Conservation (phyloP, 2,113 vertebrate genomes). For the Budorcas taxicolor region DNA sequence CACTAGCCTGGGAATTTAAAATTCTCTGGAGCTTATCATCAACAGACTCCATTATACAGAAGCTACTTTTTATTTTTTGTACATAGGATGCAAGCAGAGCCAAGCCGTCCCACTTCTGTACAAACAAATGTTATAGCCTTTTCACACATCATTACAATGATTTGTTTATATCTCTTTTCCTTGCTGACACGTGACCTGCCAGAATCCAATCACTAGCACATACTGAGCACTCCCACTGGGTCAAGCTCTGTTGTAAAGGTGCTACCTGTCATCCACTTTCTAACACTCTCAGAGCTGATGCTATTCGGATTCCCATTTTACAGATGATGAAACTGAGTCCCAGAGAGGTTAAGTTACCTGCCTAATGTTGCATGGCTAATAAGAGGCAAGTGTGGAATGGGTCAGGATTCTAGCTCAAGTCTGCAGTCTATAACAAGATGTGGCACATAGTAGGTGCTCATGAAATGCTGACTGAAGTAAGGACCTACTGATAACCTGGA, state of each 20-base stretch:
- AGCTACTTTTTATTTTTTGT: background rate
- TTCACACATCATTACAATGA: fast-evolving
- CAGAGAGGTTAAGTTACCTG: background rate
- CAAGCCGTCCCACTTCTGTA: fast-evolving
- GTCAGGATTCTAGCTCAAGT: background rate
- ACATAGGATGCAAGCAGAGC: background rate
- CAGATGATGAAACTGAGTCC: background rate
- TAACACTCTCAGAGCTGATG: background rate
- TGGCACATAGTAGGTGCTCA: background rate
- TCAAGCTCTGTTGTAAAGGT: background rate
- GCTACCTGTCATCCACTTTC: fast-evolving
- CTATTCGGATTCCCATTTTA: background rate
- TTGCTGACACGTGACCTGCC: background rate
- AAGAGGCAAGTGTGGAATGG: background rate
- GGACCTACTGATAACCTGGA: background rate
- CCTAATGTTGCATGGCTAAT: background rate
- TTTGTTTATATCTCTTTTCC: fast-evolving
- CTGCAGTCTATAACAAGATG: background rate
- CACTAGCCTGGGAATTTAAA: background rate
- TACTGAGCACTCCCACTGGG: fast-evolving
- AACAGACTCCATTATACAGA: background rate
- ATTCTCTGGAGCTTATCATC: background rate
- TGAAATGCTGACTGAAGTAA: background rate
- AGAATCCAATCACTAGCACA: background rate
- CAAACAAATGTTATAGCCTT: fast-evolving